Evolutionary conservation across 2,113 vertebrate genomes (phyloP), one percentile per base, ranked within the genome.

Genomic region (Cervus canadensis): DNA sequence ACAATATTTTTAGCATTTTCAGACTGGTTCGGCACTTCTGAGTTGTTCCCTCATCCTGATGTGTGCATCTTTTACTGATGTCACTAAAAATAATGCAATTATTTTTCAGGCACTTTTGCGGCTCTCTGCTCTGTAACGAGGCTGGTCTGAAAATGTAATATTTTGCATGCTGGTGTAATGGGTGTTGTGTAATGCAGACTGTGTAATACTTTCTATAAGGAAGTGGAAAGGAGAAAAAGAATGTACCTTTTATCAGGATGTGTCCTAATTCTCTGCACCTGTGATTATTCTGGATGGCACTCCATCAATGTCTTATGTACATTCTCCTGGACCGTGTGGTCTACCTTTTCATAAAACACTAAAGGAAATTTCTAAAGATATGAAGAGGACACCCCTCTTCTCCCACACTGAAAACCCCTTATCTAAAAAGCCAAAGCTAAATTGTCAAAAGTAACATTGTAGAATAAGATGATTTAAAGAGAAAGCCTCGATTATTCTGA

Each of bases 41-140:
- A 98, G 94, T 86, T 93, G 60, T 94, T 97, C 91, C 98, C 86
- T 95, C 97, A 97, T 97, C 98, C 98, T 98, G 97, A 98, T 96
- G 93, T 33, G 91, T 64, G 91, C 64, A 95, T 92, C 88, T 95
- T 8, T 97, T 86, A 71, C 97, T 95, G 90, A 96, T 97, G 95
- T 86, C 91, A 96, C 98, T 98, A 99, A 99, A 99, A 98, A 98
- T 98, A 99, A 98, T 97, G 93, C 97, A 98, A 98, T 99, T 98
- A 98, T 98, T 98, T 98, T 87, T 94, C n/a, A 98, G 98, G 97
- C 96, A 96, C 96, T 98, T 98, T 93, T 56, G 97, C 93, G 97
- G 89, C 84, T 97, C 91, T 97, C 95, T 92, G 71, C 96, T 98
- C 82, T 94, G 26, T 96, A 97, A 92, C 82, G 79, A 92, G 43